Evolutionary conservation across 2,113 vertebrate genomes (phyloP), one percentile per base, ranked within the genome.

Genomic region (Panthera leo): DNA sequence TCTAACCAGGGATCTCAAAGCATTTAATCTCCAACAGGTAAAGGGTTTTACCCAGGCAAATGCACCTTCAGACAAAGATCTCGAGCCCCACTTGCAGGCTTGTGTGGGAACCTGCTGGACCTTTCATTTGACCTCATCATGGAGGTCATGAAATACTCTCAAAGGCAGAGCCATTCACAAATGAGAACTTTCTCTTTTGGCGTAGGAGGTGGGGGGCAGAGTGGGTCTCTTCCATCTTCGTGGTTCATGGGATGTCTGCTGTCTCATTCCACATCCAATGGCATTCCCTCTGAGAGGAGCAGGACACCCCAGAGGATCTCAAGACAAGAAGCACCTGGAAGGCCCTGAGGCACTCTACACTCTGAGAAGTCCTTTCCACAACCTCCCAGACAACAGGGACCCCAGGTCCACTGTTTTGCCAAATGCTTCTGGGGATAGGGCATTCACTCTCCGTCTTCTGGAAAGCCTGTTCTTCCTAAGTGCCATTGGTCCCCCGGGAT

Each of bases 1-100:
- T 87, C 96, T 95, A 97, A 96, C 85, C 87, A 87, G 85, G 84
- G 90, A 86, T 53, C 94, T 95, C 71, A n/a, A 15, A 83, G 73
- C 45, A 82, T 93, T 96, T 94, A 86, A 76, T 91, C 95, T 98
- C 92, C 92, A 94, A 67, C 91, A 97, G 94, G 90, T 82, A 85
- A 90, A 89, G 84, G 79, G 63, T 89, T 96, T 96, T 55, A 89
- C 83, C 86, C 36, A 65, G 86, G 80, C 89, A 95, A 97, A 95
- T 39, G 65, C 5, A 73, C 71, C 85, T 78, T 67, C 2, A 1
- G 39, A 94, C 71, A 78, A 55, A 53, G 68, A 78, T 11, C 73
- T 45, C 7, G 15, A 34, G 70, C 39, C 58, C 23, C 58, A 73
- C 48, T 61, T 61, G 58, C 16, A 39, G 51, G 13, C 45, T 5